Base-by-base conservation (phyloP, 2,113 vertebrate species). In the Hemicordylus capensis region DNA sequence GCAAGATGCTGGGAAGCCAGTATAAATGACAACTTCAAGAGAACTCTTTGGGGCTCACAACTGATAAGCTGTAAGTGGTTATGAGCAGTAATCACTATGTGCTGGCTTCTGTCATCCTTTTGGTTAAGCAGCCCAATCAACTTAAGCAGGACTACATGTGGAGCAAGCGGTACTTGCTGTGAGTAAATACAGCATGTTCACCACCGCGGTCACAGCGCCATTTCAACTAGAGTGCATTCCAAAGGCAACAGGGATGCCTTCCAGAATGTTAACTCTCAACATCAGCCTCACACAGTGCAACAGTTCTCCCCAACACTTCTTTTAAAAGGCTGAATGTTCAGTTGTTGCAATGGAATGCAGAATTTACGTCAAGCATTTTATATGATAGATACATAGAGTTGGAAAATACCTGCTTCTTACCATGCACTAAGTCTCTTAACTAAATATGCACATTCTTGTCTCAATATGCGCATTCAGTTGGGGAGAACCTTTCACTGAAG, bases 111-210 rank as follows among this genome's bases (percentile, higher is more conserved):
- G 56, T 51, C 74, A 42, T 72, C 44, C 56, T 63, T 61, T 59
- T 34, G 39, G 42, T 61, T 61, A 69, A 87, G 54, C n/a, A 77
- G 75, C 56, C 64, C 34, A 69, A 83, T 76, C 80, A 82, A 61
- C 37, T 37, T 77, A 67, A 85, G 75, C 63, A 84, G 74, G 63
- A 77, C 37, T 78, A 3, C 83, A 59, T 58, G 42, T 4, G 14
- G 64, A 85, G 75, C 64, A 22, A 85, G 39, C 28, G 10, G 28
- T 70, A 58, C 66, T 76, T 69, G 54, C 63, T 76, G 63, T 76
- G 83, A 85, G 75, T 70, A 78, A 69, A 87, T 81, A 39, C 73
- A 59, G 39, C 51, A 59, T 37, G 80, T 82, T 28, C 39, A 34
- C 64, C 31, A 22, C 54, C 15, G 12, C 24, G 4, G 42, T 31